Base-by-base conservation (phyloP, 2,888 invertebrate genomes). In the Tyria jacobaeae region DNA sequence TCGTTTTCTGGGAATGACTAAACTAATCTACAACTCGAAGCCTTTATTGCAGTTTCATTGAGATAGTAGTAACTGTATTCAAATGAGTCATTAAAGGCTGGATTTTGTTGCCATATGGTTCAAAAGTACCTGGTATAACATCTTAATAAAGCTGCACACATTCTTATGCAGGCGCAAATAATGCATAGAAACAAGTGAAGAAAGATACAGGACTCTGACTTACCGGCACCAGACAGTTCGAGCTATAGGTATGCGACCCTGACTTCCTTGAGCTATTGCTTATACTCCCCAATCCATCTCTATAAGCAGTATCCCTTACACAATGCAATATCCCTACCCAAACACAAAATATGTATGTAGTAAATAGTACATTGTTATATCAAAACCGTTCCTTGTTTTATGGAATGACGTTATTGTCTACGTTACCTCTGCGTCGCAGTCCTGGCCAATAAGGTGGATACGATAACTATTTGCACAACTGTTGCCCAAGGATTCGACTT, bases 401-500 rank as follows among this genome's bases (percentile, higher is more conserved):
- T 60, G 53, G 48, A 60, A 41, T 60, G 68, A 74, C 71, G 68
- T 61, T 47, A 60, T 59, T 49, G 56, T 49, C 62, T 63, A 66
- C 77, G 73, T 79, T 77, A 77, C 63, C 60, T 70, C 25, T 58
- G 44, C 1, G 49, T 31, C 51, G 51, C 35, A 50, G 52, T 57
- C 57, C 61, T 65, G 66, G 68, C 78, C 78, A 85, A 85, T 82
- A 76, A 80, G 82, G 82, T 81, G 72, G 71, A 83, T 86, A 84
- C 83, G 80, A 85, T 88, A 84, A 82, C 81, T 90, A 79, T 91
- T 91, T 89, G 81, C 74, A 78, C 90, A 91, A 89, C 86, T 91
- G 91, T 80, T 69, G 68, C 59, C 82, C 87, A 89, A 90, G 89
- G 88, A 86, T 86, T 79, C 72, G 70, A 69, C 67, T 68, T 69